Conservation (phyloP, 2,888 invertebrate species). For the Tiliacea citrago region DNA sequence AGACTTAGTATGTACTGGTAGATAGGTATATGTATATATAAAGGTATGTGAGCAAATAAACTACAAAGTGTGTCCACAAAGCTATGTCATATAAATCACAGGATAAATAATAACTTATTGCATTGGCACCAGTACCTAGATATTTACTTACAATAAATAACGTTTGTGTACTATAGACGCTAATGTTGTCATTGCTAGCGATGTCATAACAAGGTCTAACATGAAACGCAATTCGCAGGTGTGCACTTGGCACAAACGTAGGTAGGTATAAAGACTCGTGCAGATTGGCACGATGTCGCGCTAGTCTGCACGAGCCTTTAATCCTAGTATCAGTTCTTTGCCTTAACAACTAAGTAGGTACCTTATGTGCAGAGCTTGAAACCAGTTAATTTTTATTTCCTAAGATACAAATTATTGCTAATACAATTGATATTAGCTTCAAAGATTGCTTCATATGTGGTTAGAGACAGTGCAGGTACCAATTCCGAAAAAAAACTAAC, state of each 20-base stretch:
- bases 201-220: conserved; percentile 44
- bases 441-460: too few species aligned
- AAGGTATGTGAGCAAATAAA: neutral
- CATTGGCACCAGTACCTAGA: neutral
- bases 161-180: neutral
- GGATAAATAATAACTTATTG: conserved; percentile 14
- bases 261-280: too few species aligned
- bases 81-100: neutral
- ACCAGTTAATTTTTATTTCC: too few species aligned
- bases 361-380: too few species aligned
- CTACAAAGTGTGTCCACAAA: neutral
- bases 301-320: too few species aligned
- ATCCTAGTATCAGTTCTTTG: too few species aligned
- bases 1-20: neutral
- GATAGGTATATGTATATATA: neutral
- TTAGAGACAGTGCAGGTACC: too few species aligned
- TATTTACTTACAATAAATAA: conserved; percentile 19
- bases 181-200: conserved; percentile 19
- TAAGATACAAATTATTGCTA: too few species aligned
- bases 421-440: too few species aligned
- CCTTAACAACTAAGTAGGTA: too few species aligned
- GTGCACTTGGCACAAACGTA: conserved; percentile 22
- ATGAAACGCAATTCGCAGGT: conserved; percentile 35
- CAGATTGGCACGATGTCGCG: too few species aligned
- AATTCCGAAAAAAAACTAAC: too few species aligned